phyloP scores from a whole-genome alignment of 2,888 invertebrate genomes.

The Eupsilia transversa region DNA sequence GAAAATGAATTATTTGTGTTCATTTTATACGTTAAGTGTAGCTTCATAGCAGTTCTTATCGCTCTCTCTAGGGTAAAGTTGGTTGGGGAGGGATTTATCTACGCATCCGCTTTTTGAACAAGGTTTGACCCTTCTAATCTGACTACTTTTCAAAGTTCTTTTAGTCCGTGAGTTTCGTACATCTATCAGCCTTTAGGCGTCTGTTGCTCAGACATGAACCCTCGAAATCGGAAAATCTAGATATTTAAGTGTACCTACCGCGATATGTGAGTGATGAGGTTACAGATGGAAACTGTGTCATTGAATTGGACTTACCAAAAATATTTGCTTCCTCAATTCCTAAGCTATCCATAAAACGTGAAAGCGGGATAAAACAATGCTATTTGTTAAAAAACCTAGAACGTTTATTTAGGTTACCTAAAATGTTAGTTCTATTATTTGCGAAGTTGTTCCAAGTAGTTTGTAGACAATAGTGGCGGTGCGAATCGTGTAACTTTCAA shows the following conservation, averaged over 20 bases:
- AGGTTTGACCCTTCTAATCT: conserved; percentile 42
- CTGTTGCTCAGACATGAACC: not conserved
- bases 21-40: conserved; percentile 54
- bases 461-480: conserved; percentile 54
- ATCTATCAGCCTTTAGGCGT: conserved; percentile 5
- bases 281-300: not conserved
- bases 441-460: conserved; percentile 52
- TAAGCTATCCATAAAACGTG: not conserved
- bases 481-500: conserved; percentile 53
- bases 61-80: conserved; percentile 45
- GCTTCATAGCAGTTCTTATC: conserved; percentile 46
- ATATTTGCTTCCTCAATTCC: not conserved
- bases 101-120: conserved; percentile 60
- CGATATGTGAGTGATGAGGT: not conserved
- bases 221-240: not conserved
- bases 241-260: not conserved
- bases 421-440: conserved; percentile 54
- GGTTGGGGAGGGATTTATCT: conserved; percentile 55
- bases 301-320: not conserved
- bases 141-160: conserved; percentile 28
- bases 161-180: conserved; percentile 14
- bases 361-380: conserved; percentile 23
- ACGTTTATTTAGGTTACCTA: conserved; percentile 25
- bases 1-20: conserved; percentile 41
- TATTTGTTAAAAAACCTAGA: conserved; percentile 34